Evolutionary conservation across 2,888 invertebrate genomes (phyloP).

Genomic region (Mycalesis mineus): DNA sequence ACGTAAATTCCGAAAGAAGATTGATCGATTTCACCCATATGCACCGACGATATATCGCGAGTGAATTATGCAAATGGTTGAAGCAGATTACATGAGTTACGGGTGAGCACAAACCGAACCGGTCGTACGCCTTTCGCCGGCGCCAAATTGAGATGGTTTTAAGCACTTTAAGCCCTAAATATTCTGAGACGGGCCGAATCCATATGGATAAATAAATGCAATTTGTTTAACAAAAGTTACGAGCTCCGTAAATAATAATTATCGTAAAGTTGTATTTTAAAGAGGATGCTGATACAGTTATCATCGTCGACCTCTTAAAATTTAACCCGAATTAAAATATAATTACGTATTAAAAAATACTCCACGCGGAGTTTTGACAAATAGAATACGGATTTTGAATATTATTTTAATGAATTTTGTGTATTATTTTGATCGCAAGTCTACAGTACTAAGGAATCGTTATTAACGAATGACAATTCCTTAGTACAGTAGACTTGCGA

Average conservation of each 20-base stretch:
- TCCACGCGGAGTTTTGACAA: too few species aligned
- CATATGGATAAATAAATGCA: conserved; percentile 1
- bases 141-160: conserved; percentile 4
- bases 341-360: too few species aligned
- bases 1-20: conserved; percentile 52
- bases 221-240: conserved; percentile 7
- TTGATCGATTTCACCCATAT: conserved; percentile 52
- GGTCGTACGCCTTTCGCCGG: conserved; percentile 1
- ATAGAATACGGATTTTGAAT: too few species aligned
- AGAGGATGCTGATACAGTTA: conserved; percentile 3
- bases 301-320: background rate
- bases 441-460: too few species aligned
- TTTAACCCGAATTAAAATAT: background rate
- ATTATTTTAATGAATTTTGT: too few species aligned
- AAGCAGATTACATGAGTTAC: conserved; percentile 31
- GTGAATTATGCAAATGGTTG: conserved; percentile 53
- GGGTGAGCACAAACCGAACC: conserved; percentile 1
- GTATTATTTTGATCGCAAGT: too few species aligned
- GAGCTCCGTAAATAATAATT: conserved; percentile 3
- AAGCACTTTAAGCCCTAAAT: conserved; percentile 8
- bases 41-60: conserved; percentile 40
- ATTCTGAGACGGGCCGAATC: background rate
- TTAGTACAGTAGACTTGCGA: too few species aligned
- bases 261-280: conserved; percentile 11
- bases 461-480: too few species aligned